phyloP scores from a whole-genome alignment of 2,797 vertebrate species.

The Artibeus jamaicensis region DNA sequence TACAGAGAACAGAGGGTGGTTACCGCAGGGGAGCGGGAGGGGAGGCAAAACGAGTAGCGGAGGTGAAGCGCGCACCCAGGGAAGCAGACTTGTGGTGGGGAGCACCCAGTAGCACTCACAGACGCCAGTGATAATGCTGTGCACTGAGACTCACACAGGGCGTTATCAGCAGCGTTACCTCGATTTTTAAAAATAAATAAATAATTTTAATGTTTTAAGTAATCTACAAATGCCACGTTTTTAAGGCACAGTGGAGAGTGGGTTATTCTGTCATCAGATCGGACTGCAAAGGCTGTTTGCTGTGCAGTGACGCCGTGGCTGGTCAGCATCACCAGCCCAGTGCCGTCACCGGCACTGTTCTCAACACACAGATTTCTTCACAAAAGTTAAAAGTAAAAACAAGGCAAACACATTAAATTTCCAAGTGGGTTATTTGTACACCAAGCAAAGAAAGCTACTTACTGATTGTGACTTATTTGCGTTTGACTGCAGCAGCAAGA shows the following conservation, averaged over 20 bases:
- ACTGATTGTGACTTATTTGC: neutral
- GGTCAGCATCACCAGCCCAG: neutral
- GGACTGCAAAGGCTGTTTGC: neutral
- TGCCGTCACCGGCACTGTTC: neutral
- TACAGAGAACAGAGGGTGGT: neutral
- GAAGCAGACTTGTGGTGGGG: neutral
- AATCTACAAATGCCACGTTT: neutral
- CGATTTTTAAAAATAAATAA: neutral
- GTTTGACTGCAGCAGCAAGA: neutral
- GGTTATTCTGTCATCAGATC: neutral
- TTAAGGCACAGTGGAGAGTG: neutral
- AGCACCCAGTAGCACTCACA: no score
- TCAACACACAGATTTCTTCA: neutral
- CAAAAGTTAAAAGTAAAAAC: neutral
- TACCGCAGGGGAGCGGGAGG: neutral
- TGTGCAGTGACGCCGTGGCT: rapidly evolving
- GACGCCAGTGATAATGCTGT: neutral
- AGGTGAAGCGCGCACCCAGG: neutral
- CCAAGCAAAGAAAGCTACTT: neutral
- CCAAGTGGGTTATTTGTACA: neutral
- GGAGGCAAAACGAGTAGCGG: neutral
- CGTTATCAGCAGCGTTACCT: neutral
- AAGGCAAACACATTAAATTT: neutral
- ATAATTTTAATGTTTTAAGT: neutral
- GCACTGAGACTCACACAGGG: neutral